Percentiles rank a stretch among this genome's conserved stretches.
These are phyloP conservation scores for Heliconius charithonia DNA, from an alignment of 2,888 invertebrate genomes.

Conservation along the genomic window DNA sequence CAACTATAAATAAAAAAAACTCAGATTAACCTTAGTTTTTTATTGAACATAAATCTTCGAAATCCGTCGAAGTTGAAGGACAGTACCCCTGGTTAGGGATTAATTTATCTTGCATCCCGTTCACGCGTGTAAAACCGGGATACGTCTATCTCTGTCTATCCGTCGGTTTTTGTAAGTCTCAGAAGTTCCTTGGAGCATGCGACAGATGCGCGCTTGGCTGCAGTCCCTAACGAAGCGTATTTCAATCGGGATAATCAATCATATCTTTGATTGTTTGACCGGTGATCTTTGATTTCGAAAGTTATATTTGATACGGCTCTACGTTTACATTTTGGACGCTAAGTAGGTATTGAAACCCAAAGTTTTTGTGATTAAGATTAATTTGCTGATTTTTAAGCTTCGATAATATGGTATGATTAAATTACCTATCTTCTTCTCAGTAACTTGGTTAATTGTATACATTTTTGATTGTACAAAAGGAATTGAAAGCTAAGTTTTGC, in stretches of 20 bases:
- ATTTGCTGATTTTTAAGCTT: constrained; percentile 8
- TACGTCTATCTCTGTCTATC: constrained; percentile 64
- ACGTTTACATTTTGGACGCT: constrained; percentile 26
- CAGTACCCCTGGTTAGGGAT: constrained; percentile 62
- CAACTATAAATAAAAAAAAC: constrained; percentile 43
- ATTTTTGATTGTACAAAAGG: not conserved
- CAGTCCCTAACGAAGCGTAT: constrained; percentile 79
- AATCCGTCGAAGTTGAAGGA: constrained; percentile 66
- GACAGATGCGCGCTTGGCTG: constrained; percentile 82
- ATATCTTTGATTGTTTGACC: constrained; percentile 78
- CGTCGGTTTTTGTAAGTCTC: constrained; percentile 74
- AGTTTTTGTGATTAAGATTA: not conserved
- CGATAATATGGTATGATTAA: not conserved
- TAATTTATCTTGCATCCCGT: constrained; percentile 62
- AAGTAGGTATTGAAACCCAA: constrained; percentile 9
- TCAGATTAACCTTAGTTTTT: constrained; percentile 46
- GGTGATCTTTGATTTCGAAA: constrained; percentile 62
- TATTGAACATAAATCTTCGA: constrained; percentile 54
- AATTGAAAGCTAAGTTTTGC: not conserved
- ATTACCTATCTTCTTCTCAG: not conserved
- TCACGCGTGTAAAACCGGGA: constrained; percentile 51
- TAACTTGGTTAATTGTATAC: not conserved
- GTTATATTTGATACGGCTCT: constrained; percentile 49
- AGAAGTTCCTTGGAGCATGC: constrained; percentile 77
- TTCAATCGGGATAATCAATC: constrained; percentile 81